Conservation (phyloP, 2,888 invertebrate species). For the Acanthosoma haemorrhoidale region DNA sequence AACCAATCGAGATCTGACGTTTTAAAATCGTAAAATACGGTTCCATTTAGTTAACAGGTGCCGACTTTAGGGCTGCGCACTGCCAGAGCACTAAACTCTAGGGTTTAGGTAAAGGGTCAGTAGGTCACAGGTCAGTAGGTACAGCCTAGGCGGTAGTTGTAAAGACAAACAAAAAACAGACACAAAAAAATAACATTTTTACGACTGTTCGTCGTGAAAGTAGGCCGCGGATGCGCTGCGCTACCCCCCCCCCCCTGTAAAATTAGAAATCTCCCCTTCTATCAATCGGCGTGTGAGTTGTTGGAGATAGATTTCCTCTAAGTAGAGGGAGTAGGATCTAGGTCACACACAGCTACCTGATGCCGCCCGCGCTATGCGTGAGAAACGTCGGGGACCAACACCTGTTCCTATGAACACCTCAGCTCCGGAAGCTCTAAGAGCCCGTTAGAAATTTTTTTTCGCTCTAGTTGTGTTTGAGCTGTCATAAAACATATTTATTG, state of each 20-base stretch:
- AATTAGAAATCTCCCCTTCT: slow-evolving; percentile 20
- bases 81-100: background rate
- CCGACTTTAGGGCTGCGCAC: too few relatives aligned
- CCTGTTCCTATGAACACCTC: background rate
- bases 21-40: too few relatives aligned
- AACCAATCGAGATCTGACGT: too few relatives aligned
- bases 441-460: background rate
- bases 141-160: too few relatives aligned
- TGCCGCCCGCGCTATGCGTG: slow-evolving; percentile 6
- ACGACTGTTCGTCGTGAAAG: slow-evolving; percentile 16
- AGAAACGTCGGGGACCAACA: background rate
- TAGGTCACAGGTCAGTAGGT: background rate
- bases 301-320: background rate
- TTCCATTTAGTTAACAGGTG: too few relatives aligned
- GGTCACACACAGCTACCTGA: slow-evolving; percentile 22
- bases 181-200: too few relatives aligned
- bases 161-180: too few relatives aligned
- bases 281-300: background rate
- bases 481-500: too few relatives aligned
- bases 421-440: background rate
- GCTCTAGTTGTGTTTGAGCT: too few relatives aligned
- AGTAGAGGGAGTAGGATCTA: slow-evolving; percentile 10
- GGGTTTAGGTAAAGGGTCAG: background rate
- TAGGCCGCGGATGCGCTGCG: slow-evolving; percentile 25
- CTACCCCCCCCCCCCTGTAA: slow-evolving; percentile 24